A percentile compares a stretch with the other conserved stretches of the same genome.
These are phyloP conservation scores for Nemapogon koenigi DNA, from an alignment of 2,888 invertebrate genomes.

Conservation along the genomic window DNA sequence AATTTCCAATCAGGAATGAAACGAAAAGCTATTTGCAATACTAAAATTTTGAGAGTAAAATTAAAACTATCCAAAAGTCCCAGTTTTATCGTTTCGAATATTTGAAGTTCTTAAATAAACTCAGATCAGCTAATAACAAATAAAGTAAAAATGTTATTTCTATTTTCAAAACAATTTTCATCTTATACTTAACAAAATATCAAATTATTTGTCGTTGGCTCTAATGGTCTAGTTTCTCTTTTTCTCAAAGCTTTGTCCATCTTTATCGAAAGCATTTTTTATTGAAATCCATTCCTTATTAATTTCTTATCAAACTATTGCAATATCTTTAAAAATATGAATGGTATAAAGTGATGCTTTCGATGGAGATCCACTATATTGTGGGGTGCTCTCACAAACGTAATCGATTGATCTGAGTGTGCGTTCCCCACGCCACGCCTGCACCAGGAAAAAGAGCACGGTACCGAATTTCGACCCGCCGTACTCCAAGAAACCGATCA, in stretches of 20 bases:
- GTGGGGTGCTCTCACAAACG: constrained; percentile 29
- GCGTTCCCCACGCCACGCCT: constrained; percentile 58
- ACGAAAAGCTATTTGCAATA: constrained; percentile 43
- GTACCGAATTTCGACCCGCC: constrained; percentile 89
- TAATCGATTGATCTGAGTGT: constrained; percentile 64
- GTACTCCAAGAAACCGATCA: constrained; percentile 83
- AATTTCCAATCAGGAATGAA: constrained; percentile 61
- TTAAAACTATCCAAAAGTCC: constrained; percentile 57
- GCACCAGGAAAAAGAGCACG: constrained; percentile 84
- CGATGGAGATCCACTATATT: constrained; percentile 24
- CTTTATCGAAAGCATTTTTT: no score
- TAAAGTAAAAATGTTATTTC: no score
- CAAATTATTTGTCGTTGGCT: no score
- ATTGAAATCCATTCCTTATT: no score
- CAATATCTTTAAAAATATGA: no score
- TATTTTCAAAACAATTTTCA: no score
- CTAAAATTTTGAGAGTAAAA: constrained; percentile 21
- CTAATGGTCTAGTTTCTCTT: no score
- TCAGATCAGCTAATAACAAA: no score
- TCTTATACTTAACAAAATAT: no score
- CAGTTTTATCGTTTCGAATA: constrained; percentile 36
- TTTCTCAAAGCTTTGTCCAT: no score
- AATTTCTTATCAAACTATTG: no score
- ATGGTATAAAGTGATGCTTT: constrained; percentile 38
- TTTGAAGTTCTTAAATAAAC: background rate